Conservation (phyloP, 2,113 vertebrate species). For the Guaruba guarouba region DNA sequence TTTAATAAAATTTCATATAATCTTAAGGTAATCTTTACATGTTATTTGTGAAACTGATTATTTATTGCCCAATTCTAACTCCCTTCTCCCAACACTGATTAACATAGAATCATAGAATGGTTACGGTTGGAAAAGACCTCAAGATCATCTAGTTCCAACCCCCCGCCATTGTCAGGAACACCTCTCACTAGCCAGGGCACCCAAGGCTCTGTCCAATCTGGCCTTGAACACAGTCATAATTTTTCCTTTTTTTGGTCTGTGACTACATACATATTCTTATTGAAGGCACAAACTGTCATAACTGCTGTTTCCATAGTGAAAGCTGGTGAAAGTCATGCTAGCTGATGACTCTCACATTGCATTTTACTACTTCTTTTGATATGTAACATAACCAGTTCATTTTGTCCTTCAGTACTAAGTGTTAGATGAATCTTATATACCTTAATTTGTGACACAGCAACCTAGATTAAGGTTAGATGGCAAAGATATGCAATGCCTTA, state of each 20-base stretch:
- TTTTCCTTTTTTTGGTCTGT: neutral
- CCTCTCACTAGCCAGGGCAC: neutral
- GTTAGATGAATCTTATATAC: too few species aligned
- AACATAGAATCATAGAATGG: neutral
- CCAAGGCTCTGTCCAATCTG: neutral
- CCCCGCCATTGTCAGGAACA: neutral
- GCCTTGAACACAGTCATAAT: neutral
- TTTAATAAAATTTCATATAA: neutral
- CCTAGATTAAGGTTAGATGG: neutral
- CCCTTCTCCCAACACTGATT: rapidly evolving
- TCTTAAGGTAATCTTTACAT: neutral
- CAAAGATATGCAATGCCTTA: neutral
- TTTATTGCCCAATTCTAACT: neutral
- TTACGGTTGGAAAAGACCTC: neutral
- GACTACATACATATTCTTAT: neutral
- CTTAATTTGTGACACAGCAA: rapidly evolving
- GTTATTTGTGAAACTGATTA: neutral
- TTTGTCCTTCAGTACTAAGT: neutral
- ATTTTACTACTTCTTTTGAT: neutral
- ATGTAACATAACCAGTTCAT: rapidly evolving
- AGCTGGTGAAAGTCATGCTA: neutral
- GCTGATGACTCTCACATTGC: rapidly evolving
- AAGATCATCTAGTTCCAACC: neutral
- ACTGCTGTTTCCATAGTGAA: neutral
- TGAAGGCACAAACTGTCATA: neutral